These are phyloP conservation scores for Arrhopalites spinosus DNA, from an alignment of 2,888 invertebrate genomes.

Conservation along the genomic window DNA sequence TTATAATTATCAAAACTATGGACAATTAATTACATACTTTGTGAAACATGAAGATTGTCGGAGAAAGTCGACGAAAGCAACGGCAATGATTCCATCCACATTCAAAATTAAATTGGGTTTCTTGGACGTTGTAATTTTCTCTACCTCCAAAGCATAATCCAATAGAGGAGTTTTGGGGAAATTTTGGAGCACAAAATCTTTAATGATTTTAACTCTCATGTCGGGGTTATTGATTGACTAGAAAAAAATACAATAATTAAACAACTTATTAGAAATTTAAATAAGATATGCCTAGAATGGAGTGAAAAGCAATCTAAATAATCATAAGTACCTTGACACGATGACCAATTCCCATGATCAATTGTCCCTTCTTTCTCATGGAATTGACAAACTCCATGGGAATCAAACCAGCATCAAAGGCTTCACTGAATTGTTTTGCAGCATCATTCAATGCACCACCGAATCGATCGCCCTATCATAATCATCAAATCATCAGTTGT, in stretches of 20 bases:
- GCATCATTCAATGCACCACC: slow-evolving; percentile 99
- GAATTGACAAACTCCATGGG: slow-evolving; percentile 97
- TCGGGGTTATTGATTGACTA: slow-evolving; percentile 97
- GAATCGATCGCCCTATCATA: slow-evolving; percentile 87
- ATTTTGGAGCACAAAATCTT: slow-evolving; percentile 90
- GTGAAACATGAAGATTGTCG: slow-evolving; percentile 93
- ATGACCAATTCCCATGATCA: slow-evolving; percentile 99
- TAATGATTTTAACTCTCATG: slow-evolving; percentile 94
- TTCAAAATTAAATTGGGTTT: slow-evolving; percentile 99
- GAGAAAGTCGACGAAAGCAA: slow-evolving; percentile 95
- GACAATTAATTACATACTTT: slow-evolving; percentile 64
- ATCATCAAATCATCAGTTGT: neutral
- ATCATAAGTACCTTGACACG: too few relatives aligned
- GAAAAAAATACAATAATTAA: too few relatives aligned
- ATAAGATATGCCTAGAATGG: too few relatives aligned
- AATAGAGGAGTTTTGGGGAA: slow-evolving; percentile 95
- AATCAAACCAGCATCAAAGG: slow-evolving; percentile 89
- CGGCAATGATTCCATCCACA: slow-evolving; percentile 98
- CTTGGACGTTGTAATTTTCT: slow-evolving; percentile 98
- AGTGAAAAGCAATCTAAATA: too few relatives aligned
- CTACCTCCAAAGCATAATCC: slow-evolving; percentile 94
- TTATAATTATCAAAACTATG: neutral
- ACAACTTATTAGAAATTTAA: too few relatives aligned
- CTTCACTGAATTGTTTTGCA: slow-evolving; percentile 94
- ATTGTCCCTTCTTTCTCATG: slow-evolving; percentile 94